phyloP scores from a whole-genome alignment of 2,797 vertebrate species.

The Coccyzus lansbergi region DNA sequence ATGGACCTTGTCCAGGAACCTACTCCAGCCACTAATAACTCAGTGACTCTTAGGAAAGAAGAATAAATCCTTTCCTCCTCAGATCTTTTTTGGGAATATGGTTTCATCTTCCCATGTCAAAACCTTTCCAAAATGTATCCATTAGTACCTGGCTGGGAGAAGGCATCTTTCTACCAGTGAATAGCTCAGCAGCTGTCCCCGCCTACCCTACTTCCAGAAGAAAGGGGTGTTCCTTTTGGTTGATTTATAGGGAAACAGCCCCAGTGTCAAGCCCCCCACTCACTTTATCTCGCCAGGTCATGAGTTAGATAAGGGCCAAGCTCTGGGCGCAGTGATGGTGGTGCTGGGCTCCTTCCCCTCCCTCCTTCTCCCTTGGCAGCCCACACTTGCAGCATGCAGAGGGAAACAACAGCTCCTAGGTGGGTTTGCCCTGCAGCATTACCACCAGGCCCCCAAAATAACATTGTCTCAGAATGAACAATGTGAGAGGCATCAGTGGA shows the following conservation, averaged over 20 bases:
- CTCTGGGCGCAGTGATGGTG: rapidly evolving
- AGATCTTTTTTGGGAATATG: conserved; percentile 10
- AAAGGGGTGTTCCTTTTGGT: neutral
- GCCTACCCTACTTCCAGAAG: neutral
- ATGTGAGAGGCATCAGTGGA: neutral
- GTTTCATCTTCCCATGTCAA: conserved; percentile 50
- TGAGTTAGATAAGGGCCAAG: neutral
- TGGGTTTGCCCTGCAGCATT: neutral
- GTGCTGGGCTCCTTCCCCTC: neutral
- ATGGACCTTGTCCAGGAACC: conserved; percentile 61
- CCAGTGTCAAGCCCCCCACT: neutral
- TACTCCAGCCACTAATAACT: conserved; percentile 28
- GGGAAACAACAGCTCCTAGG: neutral
- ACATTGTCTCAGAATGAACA: neutral
- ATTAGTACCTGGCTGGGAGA: neutral
- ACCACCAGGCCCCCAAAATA: neutral
- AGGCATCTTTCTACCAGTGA: neutral
- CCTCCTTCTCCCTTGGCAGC: neutral
- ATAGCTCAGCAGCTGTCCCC: rapidly evolving
- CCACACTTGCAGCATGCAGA: rapidly evolving
- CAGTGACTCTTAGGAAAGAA: conserved; percentile 1
- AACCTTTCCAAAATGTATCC: neutral
- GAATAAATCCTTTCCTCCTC: conserved; percentile 53
- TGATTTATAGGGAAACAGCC: neutral
- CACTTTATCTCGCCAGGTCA: neutral